A percentile compares a stretch with the other conserved stretches of the same genome.
Conservation (phyloP, 2,113 vertebrate genomes). For the Istiophorus platypterus region DNA sequence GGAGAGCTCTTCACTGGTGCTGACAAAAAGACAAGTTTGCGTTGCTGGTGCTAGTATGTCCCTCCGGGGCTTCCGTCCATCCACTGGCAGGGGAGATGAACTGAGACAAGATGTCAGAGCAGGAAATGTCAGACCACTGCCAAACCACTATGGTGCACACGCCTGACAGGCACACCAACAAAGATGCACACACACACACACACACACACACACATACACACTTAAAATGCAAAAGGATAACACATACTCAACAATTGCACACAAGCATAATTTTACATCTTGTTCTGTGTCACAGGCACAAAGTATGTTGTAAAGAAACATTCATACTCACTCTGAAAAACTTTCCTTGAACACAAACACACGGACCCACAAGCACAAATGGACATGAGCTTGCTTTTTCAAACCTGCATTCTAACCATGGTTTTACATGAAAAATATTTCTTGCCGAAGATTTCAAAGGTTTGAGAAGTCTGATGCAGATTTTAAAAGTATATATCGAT, state of each 20-base stretch:
- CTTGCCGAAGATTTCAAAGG: neutral
- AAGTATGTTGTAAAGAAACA: conserved; percentile 20
- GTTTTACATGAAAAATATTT: neutral
- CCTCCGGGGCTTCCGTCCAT: conserved; percentile 81
- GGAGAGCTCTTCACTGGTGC: conserved; percentile 75
- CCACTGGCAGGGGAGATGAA: conserved; percentile 81
- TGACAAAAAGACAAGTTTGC: conserved; percentile 85
- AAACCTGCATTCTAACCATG: neutral
- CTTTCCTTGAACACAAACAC: neutral
- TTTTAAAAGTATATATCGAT: neutral
- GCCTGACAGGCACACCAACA: conserved; percentile 70
- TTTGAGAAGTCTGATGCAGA: neutral
- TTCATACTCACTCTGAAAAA: conserved; percentile 2
- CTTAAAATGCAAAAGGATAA: conserved; percentile 17
- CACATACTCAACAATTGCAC: conserved; percentile 16
- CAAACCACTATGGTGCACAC: conserved; percentile 73
- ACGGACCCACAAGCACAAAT: neutral
- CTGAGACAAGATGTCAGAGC: conserved; percentile 85
- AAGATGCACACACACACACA: conserved; percentile 42
- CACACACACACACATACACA: conserved; percentile 24
- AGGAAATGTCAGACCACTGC: conserved; percentile 82
- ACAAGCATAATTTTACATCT: conserved; percentile 15
- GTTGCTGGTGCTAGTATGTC: conserved; percentile 77
- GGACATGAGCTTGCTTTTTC: neutral
- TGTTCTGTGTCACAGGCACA: neutral